Base-by-base conservation (phyloP, 2,113 vertebrate genomes). In the Cyprinodon tularosa region DNA sequence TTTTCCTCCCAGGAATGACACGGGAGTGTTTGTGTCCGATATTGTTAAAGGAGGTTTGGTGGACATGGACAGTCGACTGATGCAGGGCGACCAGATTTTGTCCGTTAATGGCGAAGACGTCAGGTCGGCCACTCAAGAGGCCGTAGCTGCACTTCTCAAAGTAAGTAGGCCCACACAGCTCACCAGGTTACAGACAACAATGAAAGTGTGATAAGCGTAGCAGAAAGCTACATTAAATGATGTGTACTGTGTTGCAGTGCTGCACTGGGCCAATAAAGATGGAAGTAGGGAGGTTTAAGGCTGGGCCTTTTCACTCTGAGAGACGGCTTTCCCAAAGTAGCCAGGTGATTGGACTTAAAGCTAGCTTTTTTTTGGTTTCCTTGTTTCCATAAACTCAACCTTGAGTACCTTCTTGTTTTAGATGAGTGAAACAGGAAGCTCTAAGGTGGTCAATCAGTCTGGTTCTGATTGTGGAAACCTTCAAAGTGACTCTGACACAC, bases 41-140 rank as follows among this genome's bases (percentile, higher is more conserved):
- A 97, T 99, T 0, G 97, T 99, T 74, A 97, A 96, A 93, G 97
- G 97, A 71, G 97, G 97, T 57, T 93, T 97, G 79, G 96, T 95
- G 78, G 97, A 98, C 68, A 71, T 88, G 0, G 97, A 99, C 37
- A 96, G 96, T 2, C 95, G 93, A 3, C 86, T 99, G 81, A 95
- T 95, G 94, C 97, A 97, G 83, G 98, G 98, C 57, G 98, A 99
- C 88, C 98, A 99, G 92, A 98, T 99, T 89, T 11, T 99, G 66
- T 94, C 92, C 0, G 96, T 99, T 71, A 98, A 99, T 12, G 94
- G 96, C 0, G 96, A 99, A 83, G 97, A 99, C 2, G 96, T 99
- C 73, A 93, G 96, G 44, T 94, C 93, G 0, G 95, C 96, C 82
- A 98, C 97, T 11, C 98, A 99, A 84, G 98, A 99, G 83, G 94